Evolutionary conservation across 2,113 vertebrate species (phyloP).

Genomic region (Circaetus cinerascens): DNA sequence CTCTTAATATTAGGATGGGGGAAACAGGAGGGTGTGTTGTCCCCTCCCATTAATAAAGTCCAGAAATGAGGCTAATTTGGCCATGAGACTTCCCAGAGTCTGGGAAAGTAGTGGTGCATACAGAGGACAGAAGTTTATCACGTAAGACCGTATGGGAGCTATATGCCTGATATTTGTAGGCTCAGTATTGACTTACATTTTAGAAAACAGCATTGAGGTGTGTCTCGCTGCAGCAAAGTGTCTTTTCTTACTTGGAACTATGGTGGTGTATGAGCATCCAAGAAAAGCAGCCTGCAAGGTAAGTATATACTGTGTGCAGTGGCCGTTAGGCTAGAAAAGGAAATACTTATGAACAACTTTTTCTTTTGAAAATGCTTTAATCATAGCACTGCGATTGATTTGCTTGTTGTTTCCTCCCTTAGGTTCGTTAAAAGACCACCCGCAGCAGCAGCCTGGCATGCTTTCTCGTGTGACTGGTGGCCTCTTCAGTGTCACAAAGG

Average conservation of each 20-base stretch:
- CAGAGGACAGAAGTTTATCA: not conserved
- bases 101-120: not conserved
- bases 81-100: not conserved
- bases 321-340: not conserved
- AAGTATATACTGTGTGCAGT: not conserved
- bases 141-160: rapidly evolving
- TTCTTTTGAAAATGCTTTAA: not conserved
- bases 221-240: not conserved
- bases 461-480: constrained; percentile 90
- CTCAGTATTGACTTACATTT: not conserved
- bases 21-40: not conserved
- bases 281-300: not conserved
- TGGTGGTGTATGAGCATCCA: not conserved
- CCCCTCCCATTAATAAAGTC: not conserved
- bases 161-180: not conserved
- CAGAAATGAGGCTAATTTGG: not conserved
- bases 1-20: not conserved
- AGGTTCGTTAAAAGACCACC: constrained; percentile 89
- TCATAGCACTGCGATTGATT: not conserved
- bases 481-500: constrained; percentile 91
- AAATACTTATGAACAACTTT: not conserved
- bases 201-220: not conserved
- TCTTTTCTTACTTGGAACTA: not conserved
- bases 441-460: constrained; percentile 87
- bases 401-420: not conserved